These are phyloP conservation scores for Dromas ardeola DNA, from an alignment of 2,113 vertebrate species.

Conservation along the genomic window DNA sequence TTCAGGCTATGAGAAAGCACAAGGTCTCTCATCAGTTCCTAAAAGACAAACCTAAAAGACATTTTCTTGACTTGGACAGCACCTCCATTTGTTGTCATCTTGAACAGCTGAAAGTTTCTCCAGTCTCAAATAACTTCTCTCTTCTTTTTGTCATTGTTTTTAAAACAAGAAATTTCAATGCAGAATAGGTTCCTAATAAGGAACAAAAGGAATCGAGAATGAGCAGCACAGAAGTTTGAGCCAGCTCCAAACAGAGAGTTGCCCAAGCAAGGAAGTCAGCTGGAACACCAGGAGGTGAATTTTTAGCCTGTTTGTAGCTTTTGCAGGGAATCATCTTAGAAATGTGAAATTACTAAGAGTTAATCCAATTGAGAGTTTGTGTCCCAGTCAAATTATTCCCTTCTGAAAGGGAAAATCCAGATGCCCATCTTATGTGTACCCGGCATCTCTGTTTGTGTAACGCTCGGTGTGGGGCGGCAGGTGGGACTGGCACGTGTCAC, in stretches of 20 bases:
- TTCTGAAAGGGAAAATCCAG: background rate
- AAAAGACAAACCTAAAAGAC: background rate
- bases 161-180: background rate
- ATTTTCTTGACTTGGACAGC: background rate
- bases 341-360: background rate
- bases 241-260: background rate
- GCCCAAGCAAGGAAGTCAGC: background rate
- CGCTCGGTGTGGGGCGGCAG: rapidly evolving
- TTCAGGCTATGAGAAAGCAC: background rate
- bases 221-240: background rate
- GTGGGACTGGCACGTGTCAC: background rate
- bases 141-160: background rate
- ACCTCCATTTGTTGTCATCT: background rate
- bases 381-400: background rate
- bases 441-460: background rate
- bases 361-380: background rate
- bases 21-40: background rate
- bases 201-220: background rate
- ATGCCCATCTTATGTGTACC: background rate
- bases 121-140: background rate
- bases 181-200: background rate
- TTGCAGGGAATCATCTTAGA: background rate
- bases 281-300: background rate
- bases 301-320: background rate
- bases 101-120: background rate